Evolutionary conservation across 2,113 vertebrate species (phyloP), one percentile per base, ranked within the genome.

Genomic region (Brachirus orientalis): DNA sequence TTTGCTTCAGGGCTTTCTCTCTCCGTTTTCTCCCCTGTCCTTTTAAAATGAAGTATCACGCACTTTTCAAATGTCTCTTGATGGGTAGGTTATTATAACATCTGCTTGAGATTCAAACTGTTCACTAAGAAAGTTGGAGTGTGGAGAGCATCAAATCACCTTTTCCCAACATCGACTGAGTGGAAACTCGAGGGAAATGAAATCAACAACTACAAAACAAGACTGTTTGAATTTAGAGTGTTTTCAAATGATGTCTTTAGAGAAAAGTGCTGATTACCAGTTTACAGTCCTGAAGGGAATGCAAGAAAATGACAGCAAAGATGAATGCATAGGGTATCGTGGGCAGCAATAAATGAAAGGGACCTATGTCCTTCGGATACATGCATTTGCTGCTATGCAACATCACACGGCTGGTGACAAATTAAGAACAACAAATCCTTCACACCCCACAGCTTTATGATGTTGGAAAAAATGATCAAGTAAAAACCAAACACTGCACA

Each of bases 181-280:
- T 33, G 43, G 18, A 45, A 55, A 63, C 76, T 65, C 37, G 1
- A 64, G 63, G 66, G 48, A 60, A 77, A 62, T 54, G 9, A 79
- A 83, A 79, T 79, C 75, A 82, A 87, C 73, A 83, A 72, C 72
- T 72, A 75, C 51, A 73, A 80, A 82, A 85, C 75, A 75, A 75
- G 71, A 62, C 69, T 36, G 69, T 82, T 71, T 68, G 63, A 81
- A 85, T 85, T 75, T 63, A 55, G 46, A 66, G 66, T 50, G 55
- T 63, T 67, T 65, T 81, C 59, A 59, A 33, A 64, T 72, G 74
- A 79, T 52, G 74, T 63, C 56, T 77, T 56, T 56, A 54, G 69
- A 77, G 70, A 72, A 81, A 72, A 75, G 55, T 50, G 69, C 71
- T 77, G 77, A 88, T 81, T 78, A 70, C 61, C 1, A 10, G 40